Evolutionary conservation across 2,113 vertebrate genomes (phyloP), one percentile per base, ranked within the genome.

Genomic region (Poeciliopsis occidentalis): DNA sequence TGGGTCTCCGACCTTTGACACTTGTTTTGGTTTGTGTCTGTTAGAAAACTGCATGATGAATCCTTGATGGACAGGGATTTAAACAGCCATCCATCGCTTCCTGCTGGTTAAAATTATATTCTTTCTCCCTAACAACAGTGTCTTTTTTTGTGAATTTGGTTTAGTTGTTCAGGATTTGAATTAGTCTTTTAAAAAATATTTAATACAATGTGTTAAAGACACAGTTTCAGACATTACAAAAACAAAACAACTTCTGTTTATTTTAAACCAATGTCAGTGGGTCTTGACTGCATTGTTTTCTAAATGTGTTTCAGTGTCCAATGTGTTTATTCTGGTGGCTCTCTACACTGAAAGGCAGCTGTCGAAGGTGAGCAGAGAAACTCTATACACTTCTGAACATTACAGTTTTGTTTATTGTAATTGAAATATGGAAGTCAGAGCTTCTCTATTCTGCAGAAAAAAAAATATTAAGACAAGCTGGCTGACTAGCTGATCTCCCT

Each of bases 281-380:
- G 22, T n/a, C 5, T 57, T 57, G 11, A 24, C 84, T 54, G 80
- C 30, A 30, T 41, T 0, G 54, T 15, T 69, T 37, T 87, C 19
- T 78, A 31, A 3, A 66, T 89, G 74, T 88, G 67, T 39, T 84
- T 73, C 94, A 97, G 97, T 82, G 73, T 95, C 95, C 79, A 96
- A 96, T 15, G 68, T 91, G 62, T 97, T 96, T 81, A 89, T 93
- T 4, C 63, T 97, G 82, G 92, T 92, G 65, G 93, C 94, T 6
- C 93, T 97, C 85, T 95, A 96, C 73, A 92, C 95, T 1, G 97
- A 97, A 76, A 94, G 94, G 81, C 90, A 90, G 67, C 91, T 97
- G 79, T 96, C 95, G 0, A 91, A 75, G 92, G 97, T 97, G 89
- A 96, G 96, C 90, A 72, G 37, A 64, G 67, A 76, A 72, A 37